These are phyloP conservation scores for Theodoxus fluviatilis DNA, from an alignment of 2,888 invertebrate genomes.

Conservation along the genomic window DNA sequence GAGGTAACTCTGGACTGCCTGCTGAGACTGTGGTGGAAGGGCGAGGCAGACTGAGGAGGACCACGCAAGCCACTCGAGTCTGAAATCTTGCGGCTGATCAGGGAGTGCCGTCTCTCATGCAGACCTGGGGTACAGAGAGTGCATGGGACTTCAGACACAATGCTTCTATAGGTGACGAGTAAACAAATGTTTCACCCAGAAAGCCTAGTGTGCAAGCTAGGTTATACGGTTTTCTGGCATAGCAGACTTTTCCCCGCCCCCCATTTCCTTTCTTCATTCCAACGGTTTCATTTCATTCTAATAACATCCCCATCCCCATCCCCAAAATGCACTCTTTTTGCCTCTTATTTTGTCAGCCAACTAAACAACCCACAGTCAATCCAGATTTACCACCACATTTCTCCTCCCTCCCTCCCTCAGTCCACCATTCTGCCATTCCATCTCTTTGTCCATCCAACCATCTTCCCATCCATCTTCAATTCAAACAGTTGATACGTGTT, in stretches of 20 bases:
- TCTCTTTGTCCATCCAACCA: not conserved
- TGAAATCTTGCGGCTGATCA: slow-evolving; percentile 21
- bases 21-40: slow-evolving; percentile 27
- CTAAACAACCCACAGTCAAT: not conserved
- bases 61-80: slow-evolving; percentile 25
- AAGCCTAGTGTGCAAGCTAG: no score
- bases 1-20: slow-evolving; percentile 25
- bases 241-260: no score
- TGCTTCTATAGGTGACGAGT: no score
- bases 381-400: not conserved
- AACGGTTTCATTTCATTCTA: no score
- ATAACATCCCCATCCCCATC: not conserved
- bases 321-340: no score
- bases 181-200: no score
- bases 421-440: not conserved
- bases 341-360: no score
- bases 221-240: no score
- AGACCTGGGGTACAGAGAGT: not conserved
- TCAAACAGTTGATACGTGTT: not conserved
- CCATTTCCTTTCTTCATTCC: no score
- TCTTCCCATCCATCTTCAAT: not conserved
- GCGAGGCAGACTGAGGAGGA: slow-evolving; percentile 30
- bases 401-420: not conserved
- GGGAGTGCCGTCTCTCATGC: slow-evolving; percentile 22
- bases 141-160: no score